Conservation (phyloP, 2,113 vertebrate genomes). For the Neolamprologus modestus region DNA sequence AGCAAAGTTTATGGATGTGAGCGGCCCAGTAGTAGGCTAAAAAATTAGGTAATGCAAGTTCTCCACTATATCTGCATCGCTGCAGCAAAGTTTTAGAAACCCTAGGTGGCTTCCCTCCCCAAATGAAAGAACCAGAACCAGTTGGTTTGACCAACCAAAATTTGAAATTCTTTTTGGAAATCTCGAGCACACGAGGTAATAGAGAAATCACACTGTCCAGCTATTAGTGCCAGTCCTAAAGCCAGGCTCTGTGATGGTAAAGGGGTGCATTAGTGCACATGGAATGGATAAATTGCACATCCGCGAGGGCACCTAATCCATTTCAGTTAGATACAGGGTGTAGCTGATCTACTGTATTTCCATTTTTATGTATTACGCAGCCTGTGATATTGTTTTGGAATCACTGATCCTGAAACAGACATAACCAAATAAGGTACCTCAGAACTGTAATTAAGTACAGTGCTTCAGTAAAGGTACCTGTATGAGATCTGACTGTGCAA, state of each 20-base stretch:
- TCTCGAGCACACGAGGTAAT: not conserved
- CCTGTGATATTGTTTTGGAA: not conserved
- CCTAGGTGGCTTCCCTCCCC: too few species aligned
- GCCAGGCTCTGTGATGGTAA: not conserved
- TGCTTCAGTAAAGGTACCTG: not conserved
- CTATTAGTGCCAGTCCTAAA: not conserved
- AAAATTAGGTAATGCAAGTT: too few species aligned
- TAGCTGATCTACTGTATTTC: not conserved
- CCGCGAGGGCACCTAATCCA: not conserved
- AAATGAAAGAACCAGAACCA: not conserved
- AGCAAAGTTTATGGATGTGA: too few species aligned
- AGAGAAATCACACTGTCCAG: not conserved
- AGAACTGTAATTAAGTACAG: not conserved
- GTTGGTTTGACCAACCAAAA: not conserved
- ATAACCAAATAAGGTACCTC: not conserved
- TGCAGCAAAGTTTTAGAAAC: too few species aligned
- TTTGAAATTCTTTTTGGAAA: not conserved
- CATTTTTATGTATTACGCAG: not conserved
- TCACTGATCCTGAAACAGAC: not conserved
- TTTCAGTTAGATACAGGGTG: not conserved
- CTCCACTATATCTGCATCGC: too few species aligned
- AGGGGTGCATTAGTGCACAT: not conserved
- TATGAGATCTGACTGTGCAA: not conserved
- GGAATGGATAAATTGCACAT: not conserved
- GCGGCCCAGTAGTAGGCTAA: too few species aligned